Percentiles rank a stretch among this genome's conserved stretches.
These are phyloP conservation scores for western clawed frog (Xenopus tropicalis) DNA, from an alignment of 2,113 vertebrate species.

Conservation along the genomic window UCB_Xtro_10.0 CM004451.2:39131501-39132000, in stretches of 20 bases:
- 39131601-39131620: too few relatives aligned
- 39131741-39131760: conserved; percentile 75
- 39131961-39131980: conserved; percentile 56
- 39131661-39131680: conserved; percentile 60
- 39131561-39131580: too few relatives aligned
- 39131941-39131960: conserved; percentile 67
- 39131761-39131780: conserved; percentile 62
- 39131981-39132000: conserved; percentile 64
- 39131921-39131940: conserved; percentile 54
- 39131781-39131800: conserved; percentile 79
- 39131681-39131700: conserved; percentile 68
- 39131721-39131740: conserved; percentile 71
- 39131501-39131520: too few relatives aligned
- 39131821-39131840: conserved; percentile 62
- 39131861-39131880: conserved; percentile 74
- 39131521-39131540: too few relatives aligned
- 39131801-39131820: conserved; percentile 73
- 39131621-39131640: too few relatives aligned
- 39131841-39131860: conserved; percentile 74
- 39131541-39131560: too few relatives aligned
- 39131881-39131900: conserved; percentile 55
- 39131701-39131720: conserved; percentile 77
- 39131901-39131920: conserved; percentile 50
- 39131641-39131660: conserved; percentile 36
- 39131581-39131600: too few relatives aligned